Percentiles rank a stretch among this genome's conserved stretches.
phyloP scores from a whole-genome alignment of 2,888 invertebrate species.

The Scaptomyza reducta region DNA sequence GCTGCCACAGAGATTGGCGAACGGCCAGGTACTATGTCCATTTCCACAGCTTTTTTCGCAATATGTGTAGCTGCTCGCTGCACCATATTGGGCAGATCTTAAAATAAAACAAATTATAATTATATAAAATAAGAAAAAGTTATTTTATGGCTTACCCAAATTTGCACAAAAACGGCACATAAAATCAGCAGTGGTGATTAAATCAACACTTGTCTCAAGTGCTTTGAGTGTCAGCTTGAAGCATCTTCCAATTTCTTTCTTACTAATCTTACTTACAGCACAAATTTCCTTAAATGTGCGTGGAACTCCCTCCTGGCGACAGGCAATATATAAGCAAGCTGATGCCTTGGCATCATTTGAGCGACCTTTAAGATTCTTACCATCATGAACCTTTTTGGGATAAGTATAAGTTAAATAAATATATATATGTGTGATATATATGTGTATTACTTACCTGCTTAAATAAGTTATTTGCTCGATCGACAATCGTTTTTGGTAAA shows the following conservation, averaged over 20 bases:
- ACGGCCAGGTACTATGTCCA: constrained; percentile 98
- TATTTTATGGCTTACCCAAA: constrained; percentile 85
- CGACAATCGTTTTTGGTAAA: constrained; percentile 97
- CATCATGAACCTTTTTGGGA: constrained; percentile 90
- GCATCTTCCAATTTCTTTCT: constrained; percentile 99
- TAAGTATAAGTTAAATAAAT: background rate
- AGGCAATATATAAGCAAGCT: constrained; percentile 99
- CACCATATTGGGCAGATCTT: constrained; percentile 91
- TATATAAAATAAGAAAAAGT: background rate
- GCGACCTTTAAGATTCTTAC: constrained; percentile 96
- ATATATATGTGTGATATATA: background rate
- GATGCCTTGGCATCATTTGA: constrained; percentile 99
- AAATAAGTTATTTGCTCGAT: constrained; percentile 97
- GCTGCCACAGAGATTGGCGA: constrained; percentile 99
- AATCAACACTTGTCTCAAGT: constrained; percentile 97
- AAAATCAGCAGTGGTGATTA: constrained; percentile 99
- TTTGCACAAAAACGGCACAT: constrained; percentile 99
- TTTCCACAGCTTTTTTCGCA: constrained; percentile 97
- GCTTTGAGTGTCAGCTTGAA: constrained; percentile 98
- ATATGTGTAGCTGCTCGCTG: constrained; percentile 98
- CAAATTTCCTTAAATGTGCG: constrained; percentile 99
- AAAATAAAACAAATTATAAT: background rate
- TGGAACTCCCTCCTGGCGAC: constrained; percentile 98
- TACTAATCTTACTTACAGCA: constrained; percentile 99
- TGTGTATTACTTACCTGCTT: constrained; percentile 89